Evolutionary conservation across 2,888 invertebrate genomes (phyloP), one percentile per base, ranked within the genome.

Genomic region (Malthinus flaveolus): DNA sequence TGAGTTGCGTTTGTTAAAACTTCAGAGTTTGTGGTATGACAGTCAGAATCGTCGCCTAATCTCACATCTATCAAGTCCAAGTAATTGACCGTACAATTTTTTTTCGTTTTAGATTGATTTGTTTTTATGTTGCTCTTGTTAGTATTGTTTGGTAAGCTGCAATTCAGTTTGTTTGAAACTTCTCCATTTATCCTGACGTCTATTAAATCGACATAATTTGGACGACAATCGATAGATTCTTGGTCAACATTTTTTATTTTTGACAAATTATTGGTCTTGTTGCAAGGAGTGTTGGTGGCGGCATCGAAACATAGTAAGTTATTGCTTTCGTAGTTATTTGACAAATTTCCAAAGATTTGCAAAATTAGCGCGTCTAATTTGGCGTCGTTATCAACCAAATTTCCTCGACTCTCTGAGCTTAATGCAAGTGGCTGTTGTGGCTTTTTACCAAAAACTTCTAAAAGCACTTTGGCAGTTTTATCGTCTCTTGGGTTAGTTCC

Each of bases 171-270:
- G 10, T 15, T 42, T 10, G 36, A 35, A n/a, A 36, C 8, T n/a
- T 11, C 37, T 33, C 13, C 12, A 37, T 50, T 50, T 7, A 10
- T 31, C 44, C 37, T 36, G 3, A 50, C 34, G 12, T 56, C 50
- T 11, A 46, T 50, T 13, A 50, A 10, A 37, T 56, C 23, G n/a
- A 15, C 4, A 37, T 37, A 37, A 44, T 56, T 56, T 7, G 42
- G 36, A 7, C 44, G 32, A 15, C 56, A 49, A 23, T 35, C 10
- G 0, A 1, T 42, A 7, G 7, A n/a, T 42, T 6, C 39, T n/a
- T 15, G 9, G 6, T 42, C 15, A 6, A n/a, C n/a, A 42, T 42
- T 9, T 42, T 42, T 15, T 42, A 5, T 7, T 23, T 5, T 42
- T 15, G 6, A n/a, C 13, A 42, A 42, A 23, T 9, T 15, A 6